Evolutionary conservation across 2,888 invertebrate species (phyloP).

Genomic region (Allygus modestus): DNA sequence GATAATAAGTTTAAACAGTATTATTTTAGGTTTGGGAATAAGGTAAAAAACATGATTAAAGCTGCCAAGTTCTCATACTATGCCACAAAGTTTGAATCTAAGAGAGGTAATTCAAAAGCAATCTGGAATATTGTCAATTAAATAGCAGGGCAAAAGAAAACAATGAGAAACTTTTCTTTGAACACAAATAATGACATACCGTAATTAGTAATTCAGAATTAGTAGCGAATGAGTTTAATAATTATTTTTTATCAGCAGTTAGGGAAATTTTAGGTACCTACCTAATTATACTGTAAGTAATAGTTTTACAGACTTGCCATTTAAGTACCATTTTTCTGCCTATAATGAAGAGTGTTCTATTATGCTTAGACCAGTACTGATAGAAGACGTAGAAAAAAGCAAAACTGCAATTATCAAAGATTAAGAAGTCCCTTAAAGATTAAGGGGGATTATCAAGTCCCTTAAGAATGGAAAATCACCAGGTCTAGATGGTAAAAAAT

Average conservation of each 20-base stretch:
- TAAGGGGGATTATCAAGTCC: neutral
- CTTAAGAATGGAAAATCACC: neutral
- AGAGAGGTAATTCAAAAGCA: neutral
- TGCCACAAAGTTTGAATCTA: slow-evolving; percentile 11
- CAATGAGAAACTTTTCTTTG: neutral
- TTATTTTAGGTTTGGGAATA: slow-evolving; percentile 35
- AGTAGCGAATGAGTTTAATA: slow-evolving; percentile 18
- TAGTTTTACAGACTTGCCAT: neutral
- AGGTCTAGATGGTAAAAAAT: neutral
- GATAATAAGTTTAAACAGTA: slow-evolving; percentile 30
- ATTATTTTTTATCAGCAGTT: slow-evolving; percentile 30
- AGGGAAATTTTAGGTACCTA: slow-evolving; percentile 13
- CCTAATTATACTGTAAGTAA: neutral
- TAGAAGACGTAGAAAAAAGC: neutral
- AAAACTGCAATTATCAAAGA: no score
- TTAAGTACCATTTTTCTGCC: neutral
- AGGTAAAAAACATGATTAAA: slow-evolving; percentile 14
- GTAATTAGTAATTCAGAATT: neutral
- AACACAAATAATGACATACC: neutral
- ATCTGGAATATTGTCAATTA: slow-evolving; percentile 20
- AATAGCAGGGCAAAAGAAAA: slow-evolving; percentile 23
- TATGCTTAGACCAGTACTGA: neutral
- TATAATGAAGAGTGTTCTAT: slow-evolving; percentile 3
- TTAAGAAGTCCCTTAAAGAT: neutral
- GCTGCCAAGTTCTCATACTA: slow-evolving; percentile 16